Base-by-base conservation (phyloP, 2,888 invertebrate genomes). In the Serrognathus titanus region DNA sequence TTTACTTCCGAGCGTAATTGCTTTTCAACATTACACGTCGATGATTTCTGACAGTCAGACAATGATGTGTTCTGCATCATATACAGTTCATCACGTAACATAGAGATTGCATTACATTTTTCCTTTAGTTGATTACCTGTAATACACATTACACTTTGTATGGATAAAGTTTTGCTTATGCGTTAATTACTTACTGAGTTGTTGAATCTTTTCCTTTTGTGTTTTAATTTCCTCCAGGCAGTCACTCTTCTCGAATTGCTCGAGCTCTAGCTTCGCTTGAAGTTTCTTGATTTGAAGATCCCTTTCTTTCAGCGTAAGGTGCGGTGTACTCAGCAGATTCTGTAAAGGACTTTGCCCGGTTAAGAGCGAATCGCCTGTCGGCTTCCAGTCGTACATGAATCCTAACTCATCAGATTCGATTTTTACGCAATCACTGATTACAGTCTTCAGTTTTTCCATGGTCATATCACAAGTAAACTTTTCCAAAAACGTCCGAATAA, bases 201-300 rank as follows among this genome's bases (percentile, higher is more conserved):
- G 82, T 54, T 81, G 77, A 59, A 84, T 74, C 65, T 79, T 82
- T 38, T 79, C 75, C 54, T 82, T 80, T 38, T 82, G 82, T 46
- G 78, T 75, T 31, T 77, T 74, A 0, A 87, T 67, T 65, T 87
- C 86, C 35, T 85, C 84, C 55, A 83, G 82, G 12, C 87, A 67
- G 65, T 83, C 85, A 55, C 79, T 80, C 51, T 85, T 83, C 65
- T 87, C 87, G 67, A 83, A 85, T 39, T 82, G 77, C 70, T 86
- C 84, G 0, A 83, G 79, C 62, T 87, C 86, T 5, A 88, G 71
- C 16, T 83, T 83, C 0, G 82, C 80, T 61, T 79, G 80, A 41
- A 88, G 67, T 3, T 79, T 76, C 12, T 82, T 76, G 9, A 87
- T 79, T 65, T 80, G 78, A 3, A 73, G 71, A 58, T 75, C 73